These are phyloP conservation scores for Huso huso DNA, from an alignment of 2,797 vertebrate species.

Conservation along the genomic window DNA sequence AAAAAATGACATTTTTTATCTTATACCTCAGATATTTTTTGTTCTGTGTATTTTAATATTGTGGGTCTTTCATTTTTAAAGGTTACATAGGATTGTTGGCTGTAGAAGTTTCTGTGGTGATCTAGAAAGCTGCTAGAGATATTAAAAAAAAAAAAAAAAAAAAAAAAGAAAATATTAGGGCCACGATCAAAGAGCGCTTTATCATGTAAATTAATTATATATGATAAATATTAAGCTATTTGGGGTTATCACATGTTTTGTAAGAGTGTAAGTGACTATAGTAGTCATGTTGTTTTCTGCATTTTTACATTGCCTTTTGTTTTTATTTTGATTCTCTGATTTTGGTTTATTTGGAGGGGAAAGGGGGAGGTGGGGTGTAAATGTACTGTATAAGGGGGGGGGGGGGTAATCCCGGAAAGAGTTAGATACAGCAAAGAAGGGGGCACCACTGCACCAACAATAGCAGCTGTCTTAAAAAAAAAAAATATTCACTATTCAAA, in stretches of 20 bases:
- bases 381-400: neutral
- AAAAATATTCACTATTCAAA: conserved; percentile 68
- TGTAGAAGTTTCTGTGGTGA: conserved; percentile 87
- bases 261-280: conserved; percentile 78
- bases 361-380: conserved; percentile 10
- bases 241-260: conserved; percentile 79
- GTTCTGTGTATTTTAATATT: conserved; percentile 99
- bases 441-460: conserved; percentile 62
- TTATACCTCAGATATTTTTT: conserved; percentile 99
- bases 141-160: conserved; percentile 45
- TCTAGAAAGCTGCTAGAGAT: conserved; percentile 83
- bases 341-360: conserved; percentile 40
- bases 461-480: conserved; percentile 55
- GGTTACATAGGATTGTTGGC: conserved; percentile 83
- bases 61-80: conserved; percentile 95
- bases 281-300: conserved; percentile 64
- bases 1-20: conserved; percentile 93
- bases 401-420: conserved; percentile 30
- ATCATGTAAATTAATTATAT: conserved; percentile 84
- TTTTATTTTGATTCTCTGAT: conserved; percentile 38
- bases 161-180: conserved; percentile 70
- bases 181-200: conserved; percentile 72
- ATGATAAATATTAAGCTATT: conserved; percentile 75
- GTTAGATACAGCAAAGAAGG: conserved; percentile 41
- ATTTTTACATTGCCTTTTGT: conserved; percentile 55